phyloP scores from a whole-genome alignment of 2,888 invertebrate species.

The Subacronicta megacephala region DNA sequence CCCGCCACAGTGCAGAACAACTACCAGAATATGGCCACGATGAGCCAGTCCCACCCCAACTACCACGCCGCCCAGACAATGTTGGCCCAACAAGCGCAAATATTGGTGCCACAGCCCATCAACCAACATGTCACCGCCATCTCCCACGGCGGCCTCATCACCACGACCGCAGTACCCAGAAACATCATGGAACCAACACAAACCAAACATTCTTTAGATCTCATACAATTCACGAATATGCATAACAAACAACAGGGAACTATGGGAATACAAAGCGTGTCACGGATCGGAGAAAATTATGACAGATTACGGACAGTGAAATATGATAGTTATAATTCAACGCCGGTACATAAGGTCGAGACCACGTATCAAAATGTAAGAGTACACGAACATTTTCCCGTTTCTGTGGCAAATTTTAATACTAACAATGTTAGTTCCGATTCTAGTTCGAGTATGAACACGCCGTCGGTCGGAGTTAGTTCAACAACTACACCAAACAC shows the following conservation, averaged over 20 bases:
- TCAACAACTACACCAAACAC: constrained; percentile 92
- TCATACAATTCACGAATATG: constrained; percentile 77
- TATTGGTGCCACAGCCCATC: constrained; percentile 55
- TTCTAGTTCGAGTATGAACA: constrained; percentile 92
- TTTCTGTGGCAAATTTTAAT: constrained; percentile 71
- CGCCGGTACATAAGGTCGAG: constrained; percentile 73
- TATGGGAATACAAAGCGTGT: constrained; percentile 73
- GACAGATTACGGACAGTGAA: constrained; percentile 73
- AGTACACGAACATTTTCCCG: constrained; percentile 73
- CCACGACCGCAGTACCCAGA: constrained; percentile 67
- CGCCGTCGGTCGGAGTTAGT: constrained; percentile 88
- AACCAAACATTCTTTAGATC: constrained; percentile 76
- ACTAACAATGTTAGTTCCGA: constrained; percentile 90
- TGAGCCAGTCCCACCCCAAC: constrained; percentile 83
- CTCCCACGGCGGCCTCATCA: constrained; percentile 65
- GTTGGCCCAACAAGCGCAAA: constrained; percentile 60
- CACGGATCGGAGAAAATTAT: constrained; percentile 73
- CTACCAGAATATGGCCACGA: constrained; percentile 78
- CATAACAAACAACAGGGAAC: constrained; percentile 71
- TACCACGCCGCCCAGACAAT: constrained; percentile 56
- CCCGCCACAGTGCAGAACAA: constrained; percentile 71
- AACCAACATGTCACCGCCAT: constrained; percentile 62
- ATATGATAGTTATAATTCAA: constrained; percentile 73
- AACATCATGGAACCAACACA: constrained; percentile 75
- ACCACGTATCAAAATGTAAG: constrained; percentile 80